phyloP scores from a whole-genome alignment of 2,797 vertebrate species.

The Macrochelys suwanniensis region DNA sequence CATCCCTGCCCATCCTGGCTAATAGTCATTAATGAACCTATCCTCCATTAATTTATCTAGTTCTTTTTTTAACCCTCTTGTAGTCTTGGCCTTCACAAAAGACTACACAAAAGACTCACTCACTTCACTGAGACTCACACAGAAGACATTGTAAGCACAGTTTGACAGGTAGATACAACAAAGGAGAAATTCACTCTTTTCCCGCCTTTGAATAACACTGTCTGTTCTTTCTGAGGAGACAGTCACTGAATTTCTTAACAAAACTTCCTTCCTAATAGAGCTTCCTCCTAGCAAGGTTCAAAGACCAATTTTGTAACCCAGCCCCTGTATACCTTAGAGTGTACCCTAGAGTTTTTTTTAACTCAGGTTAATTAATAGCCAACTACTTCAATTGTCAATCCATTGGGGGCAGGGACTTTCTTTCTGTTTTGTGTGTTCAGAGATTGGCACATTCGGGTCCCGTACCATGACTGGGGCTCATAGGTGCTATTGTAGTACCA shows the following conservation, averaged over 20 bases:
- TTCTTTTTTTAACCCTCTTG: too few species aligned
- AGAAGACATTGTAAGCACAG: neutral
- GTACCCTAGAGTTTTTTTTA: neutral
- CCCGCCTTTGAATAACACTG: neutral
- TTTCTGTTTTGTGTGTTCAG: neutral
- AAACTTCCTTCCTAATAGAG: accelerated
- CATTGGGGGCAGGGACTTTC: neutral
- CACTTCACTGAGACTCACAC: neutral
- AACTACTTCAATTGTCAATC: neutral
- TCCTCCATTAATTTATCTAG: too few species aligned
- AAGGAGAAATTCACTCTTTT: neutral
- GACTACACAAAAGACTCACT: too few species aligned
- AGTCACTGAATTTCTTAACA: neutral
- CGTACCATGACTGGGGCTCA: neutral
- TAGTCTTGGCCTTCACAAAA: too few species aligned
- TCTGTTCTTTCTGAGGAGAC: neutral
- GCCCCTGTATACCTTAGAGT: neutral
- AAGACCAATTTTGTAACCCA: neutral
- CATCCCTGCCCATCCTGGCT: too few species aligned
- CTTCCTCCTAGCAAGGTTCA: neutral
- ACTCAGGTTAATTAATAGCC: neutral
- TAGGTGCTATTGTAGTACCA: neutral
- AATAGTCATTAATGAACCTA: too few species aligned
- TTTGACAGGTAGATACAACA: neutral
- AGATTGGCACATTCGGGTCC: neutral